Base-by-base conservation (phyloP, 2,888 invertebrate genomes). In the Yponomeuta evonymella region DNA sequence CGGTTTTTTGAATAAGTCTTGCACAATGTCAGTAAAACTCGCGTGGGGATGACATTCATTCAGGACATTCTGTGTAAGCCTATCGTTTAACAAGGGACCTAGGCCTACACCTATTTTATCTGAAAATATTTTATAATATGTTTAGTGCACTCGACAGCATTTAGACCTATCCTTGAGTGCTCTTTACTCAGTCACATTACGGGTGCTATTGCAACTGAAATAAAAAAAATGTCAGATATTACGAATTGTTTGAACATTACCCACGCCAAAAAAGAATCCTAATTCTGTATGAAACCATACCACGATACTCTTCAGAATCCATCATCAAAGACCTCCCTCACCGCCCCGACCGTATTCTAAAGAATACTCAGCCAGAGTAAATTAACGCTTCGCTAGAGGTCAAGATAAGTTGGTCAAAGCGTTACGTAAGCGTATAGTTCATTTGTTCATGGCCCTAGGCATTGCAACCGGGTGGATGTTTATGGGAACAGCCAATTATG, bases 401-500 rank as follows among this genome's bases (percentile, higher is more conserved):
- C 83, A 77, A 73, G 72, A 71, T 70, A 79, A 78, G 78, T 76
- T 83, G 82, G 88, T 78, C 75, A 71, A 58, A 29, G 75, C 70
- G 77, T 79, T 81, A 85, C 85, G 85, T 88, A 86, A 86, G 86
- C 85, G 84, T 84, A 84, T 83, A 86, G 83, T 89, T 88, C 87
- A 86, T 89, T 89, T 88, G 84, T 81, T 83, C 77, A 73, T 83
- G 74, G 84, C 89, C 84, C 73, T 79, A 78, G 88, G 90, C 88
- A 78, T 81, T 81, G 87, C 86, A 83, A 83, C 86, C 85, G 71
- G 63, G 66, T 33, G 78, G 87, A 88, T 89, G 90, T 88, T 85
- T 89, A 86, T 82, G 79, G 81, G 84, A 87, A 83, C 81, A 79
- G 78, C 85, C 87, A 88, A 89, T 89, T 89, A 89, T 84, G 83